Percentiles rank a stretch among this genome's conserved stretches.
Conservation (phyloP, 1,140 invertebrate species). For the Drosophila nasuta region DNA sequence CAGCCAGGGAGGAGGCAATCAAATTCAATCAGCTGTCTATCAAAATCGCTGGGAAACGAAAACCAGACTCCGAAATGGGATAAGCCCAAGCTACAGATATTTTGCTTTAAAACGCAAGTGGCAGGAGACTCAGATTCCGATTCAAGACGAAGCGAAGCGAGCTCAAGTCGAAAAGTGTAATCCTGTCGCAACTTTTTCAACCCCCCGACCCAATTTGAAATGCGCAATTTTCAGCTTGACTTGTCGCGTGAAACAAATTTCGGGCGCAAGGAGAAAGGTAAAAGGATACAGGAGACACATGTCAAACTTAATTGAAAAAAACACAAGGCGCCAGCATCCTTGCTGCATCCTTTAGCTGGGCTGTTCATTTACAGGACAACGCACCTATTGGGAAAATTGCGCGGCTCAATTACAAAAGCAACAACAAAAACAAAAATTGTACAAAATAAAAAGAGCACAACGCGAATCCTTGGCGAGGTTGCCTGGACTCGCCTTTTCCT, state of each 20-base stretch:
- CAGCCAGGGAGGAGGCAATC: conserved; percentile 39
- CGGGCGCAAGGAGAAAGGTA: conserved; percentile 6
- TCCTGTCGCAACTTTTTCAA: conserved; percentile 65
- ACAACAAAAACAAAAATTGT: background rate
- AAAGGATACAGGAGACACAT: conserved; percentile 54
- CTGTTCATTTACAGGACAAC: conserved; percentile 77
- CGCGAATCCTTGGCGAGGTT: conserved; percentile 21
- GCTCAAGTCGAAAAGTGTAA: conserved; percentile 53
- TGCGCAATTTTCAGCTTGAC: conserved; percentile 82
- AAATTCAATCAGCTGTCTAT: conserved; percentile 37
- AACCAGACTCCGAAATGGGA: background rate
- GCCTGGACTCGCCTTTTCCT: conserved; percentile 25
- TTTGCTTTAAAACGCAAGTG: conserved; percentile 45
- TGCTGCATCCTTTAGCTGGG: conserved; percentile 50
- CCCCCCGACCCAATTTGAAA: conserved; percentile 50
- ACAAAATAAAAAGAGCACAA: background rate
- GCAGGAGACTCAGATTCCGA: conserved; percentile 17
- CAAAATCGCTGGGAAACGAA: conserved; percentile 13
- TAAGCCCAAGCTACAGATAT: conserved; percentile 21
- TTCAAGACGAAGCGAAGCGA: conserved; percentile 12
- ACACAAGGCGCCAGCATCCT: conserved; percentile 44
- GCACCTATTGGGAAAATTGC: conserved; percentile 75
- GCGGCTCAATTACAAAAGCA: conserved; percentile 73
- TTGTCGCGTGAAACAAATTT: conserved; percentile 75
- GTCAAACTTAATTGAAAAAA: conserved; percentile 80